These are phyloP conservation scores for Luidia sarsii DNA, from an alignment of 53 echinoderm and acorn worm species.

Conservation along the genomic window DNA sequence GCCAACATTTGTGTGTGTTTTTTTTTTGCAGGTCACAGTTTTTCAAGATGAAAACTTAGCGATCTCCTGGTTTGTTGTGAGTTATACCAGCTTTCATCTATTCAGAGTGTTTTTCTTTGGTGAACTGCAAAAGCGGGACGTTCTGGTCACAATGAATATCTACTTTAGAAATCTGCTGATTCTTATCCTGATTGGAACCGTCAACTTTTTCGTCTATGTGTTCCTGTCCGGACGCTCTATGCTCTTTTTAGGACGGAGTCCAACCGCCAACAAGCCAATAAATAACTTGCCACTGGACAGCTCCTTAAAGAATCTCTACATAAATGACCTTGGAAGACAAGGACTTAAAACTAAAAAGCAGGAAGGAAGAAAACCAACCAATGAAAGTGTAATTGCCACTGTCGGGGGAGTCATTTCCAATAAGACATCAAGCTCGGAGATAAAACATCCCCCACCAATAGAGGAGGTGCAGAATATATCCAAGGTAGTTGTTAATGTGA, in stretches of 20 bases:
- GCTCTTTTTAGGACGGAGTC: constrained; percentile 36
- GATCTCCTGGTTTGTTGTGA: no score
- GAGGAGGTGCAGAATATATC: not conserved
- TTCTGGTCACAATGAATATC: constrained; percentile 72
- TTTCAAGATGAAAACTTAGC: no score
- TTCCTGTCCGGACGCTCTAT: constrained; percentile 57
- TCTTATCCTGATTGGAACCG: constrained; percentile 58
- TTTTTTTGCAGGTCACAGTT: no score
- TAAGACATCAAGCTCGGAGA: not conserved
- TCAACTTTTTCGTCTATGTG: constrained; percentile 72
- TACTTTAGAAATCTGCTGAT: constrained; percentile 67
- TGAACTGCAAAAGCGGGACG: no score
- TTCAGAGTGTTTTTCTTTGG: no score
- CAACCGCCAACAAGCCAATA: not conserved
- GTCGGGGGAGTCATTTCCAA: not conserved
- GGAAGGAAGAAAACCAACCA: not conserved
- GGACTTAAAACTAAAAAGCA: not conserved
- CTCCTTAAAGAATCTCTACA: no score
- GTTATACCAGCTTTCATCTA: no score
- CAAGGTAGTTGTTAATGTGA: not conserved
- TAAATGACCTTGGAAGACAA: not conserved
- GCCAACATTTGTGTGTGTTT: no score
- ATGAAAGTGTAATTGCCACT: no score
- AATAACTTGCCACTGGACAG: not conserved
- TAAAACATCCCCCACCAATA: not conserved